Conservation (phyloP, 2,888 invertebrate species). For the Oxyscelio sp. region DNA sequence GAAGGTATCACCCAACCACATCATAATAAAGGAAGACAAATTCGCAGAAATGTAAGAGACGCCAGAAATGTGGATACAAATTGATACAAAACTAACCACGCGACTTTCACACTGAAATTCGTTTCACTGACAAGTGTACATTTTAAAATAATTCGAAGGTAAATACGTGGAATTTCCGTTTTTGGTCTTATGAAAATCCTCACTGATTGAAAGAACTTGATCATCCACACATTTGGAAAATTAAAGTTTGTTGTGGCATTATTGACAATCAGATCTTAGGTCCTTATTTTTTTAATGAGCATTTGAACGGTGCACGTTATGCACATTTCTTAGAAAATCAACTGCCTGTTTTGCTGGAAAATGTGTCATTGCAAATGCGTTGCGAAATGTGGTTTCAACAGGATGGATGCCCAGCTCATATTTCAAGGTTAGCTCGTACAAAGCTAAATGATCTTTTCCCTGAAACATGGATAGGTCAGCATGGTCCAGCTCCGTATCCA, state of each 20-base stretch:
- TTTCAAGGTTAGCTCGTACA: constrained; percentile 71
- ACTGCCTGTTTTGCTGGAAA: background rate
- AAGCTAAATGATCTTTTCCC: constrained; percentile 56
- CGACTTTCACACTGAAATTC: constrained; percentile 2
- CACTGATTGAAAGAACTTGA: too few relatives aligned
- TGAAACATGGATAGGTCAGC: constrained; percentile 50
- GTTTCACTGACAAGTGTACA: constrained; percentile 28
- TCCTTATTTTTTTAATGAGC: constrained; percentile 51
- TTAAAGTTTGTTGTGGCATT: constrained; percentile 52
- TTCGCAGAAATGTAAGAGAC: constrained; percentile 2
- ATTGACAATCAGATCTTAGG: constrained; percentile 27
- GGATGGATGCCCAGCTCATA: constrained; percentile 72
- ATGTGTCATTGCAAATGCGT: too few relatives aligned
- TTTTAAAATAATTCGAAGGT: constrained; percentile 19
- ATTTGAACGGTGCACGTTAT: too few relatives aligned
- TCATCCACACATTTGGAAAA: constrained; percentile 60
- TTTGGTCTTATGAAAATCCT: background rate
- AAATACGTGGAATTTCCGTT: constrained; percentile 23
- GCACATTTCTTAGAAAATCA: too few relatives aligned
- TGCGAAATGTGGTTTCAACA: too few relatives aligned
- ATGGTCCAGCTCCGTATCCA: constrained; percentile 68
- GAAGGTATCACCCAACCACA: constrained; percentile 28
- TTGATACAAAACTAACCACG: background rate
- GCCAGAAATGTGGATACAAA: constrained; percentile 18
- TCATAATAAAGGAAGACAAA: constrained; percentile 15